phyloP scores from a whole-genome alignment of 2,888 invertebrate genomes.

The Synanthedon vespiformis region DNA sequence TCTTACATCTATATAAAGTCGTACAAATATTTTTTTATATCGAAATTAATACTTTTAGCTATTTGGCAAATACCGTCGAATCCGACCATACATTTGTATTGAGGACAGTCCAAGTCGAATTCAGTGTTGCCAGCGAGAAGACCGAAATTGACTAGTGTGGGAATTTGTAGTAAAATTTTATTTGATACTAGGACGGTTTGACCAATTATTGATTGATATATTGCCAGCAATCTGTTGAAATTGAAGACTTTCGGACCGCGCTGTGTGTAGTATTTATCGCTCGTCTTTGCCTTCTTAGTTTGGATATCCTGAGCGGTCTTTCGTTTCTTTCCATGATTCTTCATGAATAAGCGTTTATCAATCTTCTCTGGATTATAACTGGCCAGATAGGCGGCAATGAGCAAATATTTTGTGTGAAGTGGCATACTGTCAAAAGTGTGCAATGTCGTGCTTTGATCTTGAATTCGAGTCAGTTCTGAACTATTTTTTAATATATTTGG shows the following conservation, averaged over 20 bases:
- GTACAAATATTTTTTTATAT: conserved; percentile 80
- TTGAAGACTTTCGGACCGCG: conserved; percentile 88
- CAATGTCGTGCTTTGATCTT: conserved; percentile 30
- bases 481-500: conserved; percentile 80
- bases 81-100: conserved; percentile 88
- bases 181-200: conserved; percentile 88
- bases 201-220: conserved; percentile 90
- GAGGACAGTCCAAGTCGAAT: conserved; percentile 81
- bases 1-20: conserved; percentile 66
- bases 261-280: conserved; percentile 73
- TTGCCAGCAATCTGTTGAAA: conserved; percentile 84
- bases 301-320: conserved; percentile 73
- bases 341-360: conserved; percentile 88
- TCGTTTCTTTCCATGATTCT: conserved; percentile 79
- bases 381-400: conserved; percentile 92
- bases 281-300: conserved; percentile 71
- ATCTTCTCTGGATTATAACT: conserved; percentile 92
- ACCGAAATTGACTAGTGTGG: conserved; percentile 86
- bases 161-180: conserved; percentile 87
- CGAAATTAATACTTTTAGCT: conserved; percentile 81
- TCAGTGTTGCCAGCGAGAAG: conserved; percentile 80
- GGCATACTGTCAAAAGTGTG: conserved; percentile 69
- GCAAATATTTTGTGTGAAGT: conserved; percentile 88
- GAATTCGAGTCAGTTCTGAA: conserved; percentile 66
- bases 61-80: conserved; percentile 84